Conservation (phyloP, 2,113 vertebrate species). For the Oncorhynchus gorbuscha region DNA sequence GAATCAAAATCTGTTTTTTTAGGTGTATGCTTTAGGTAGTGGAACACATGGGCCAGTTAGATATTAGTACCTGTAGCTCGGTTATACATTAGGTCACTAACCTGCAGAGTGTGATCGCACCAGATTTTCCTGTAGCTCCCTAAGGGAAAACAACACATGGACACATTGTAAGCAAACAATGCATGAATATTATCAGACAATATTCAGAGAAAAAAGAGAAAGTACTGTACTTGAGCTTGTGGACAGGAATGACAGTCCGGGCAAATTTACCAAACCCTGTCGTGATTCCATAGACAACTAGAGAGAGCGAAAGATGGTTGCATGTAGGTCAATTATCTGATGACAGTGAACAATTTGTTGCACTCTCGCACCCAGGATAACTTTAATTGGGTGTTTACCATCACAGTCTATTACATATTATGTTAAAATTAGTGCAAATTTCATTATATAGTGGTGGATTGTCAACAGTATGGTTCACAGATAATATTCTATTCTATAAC, state of each 20-base stretch:
- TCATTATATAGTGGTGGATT: too few species aligned
- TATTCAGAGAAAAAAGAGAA: slow-evolving; percentile 9
- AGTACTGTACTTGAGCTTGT: slow-evolving; percentile 82
- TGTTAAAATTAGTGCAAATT: too few species aligned
- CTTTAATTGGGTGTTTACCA: background rate
- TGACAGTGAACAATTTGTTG: too few species aligned
- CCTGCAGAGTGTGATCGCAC: slow-evolving; percentile 97
- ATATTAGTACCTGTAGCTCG: background rate
- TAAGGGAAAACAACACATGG: slow-evolving; percentile 55
- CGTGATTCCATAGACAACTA: slow-evolving; percentile 97
- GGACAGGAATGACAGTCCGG: slow-evolving; percentile 89
- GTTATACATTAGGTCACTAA: slow-evolving; percentile 49
- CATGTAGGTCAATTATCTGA: background rate
- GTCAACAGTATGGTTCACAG: too few species aligned
- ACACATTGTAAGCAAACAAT: slow-evolving; percentile 10
- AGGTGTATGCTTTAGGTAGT: background rate
- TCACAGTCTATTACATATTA: background rate
- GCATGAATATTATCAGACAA: background rate
- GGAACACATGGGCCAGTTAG: background rate
- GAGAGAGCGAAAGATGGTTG: background rate
- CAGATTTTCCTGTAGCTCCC: slow-evolving; percentile 95
- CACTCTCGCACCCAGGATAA: too few species aligned
- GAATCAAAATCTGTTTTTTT: background rate
- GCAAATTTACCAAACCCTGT: slow-evolving; percentile 99
- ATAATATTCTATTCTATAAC: too few species aligned